Evolutionary conservation across 2,888 invertebrate species (phyloP), one percentile per base, ranked within the genome.

Genomic region (Parelbella ahira): DNA sequence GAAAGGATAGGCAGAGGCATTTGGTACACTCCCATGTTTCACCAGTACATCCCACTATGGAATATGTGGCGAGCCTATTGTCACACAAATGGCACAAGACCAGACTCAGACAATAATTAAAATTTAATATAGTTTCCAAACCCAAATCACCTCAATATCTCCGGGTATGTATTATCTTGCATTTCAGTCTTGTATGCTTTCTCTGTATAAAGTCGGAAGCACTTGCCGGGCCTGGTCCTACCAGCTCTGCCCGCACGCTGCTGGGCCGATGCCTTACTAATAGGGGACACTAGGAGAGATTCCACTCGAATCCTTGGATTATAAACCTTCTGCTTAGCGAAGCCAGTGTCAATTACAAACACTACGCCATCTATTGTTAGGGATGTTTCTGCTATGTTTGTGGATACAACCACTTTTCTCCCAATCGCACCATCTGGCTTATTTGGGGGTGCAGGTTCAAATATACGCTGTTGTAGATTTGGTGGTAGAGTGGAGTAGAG

Each of bases 321-420:
- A 70, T 96, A 96, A 2, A 96, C 96, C 88, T 99, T 99, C 75
- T 99, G 99, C 68, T 99, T 99, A 0, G 99, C 97, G 83, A 99
- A 99, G 4, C 99, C 99, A 0, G 99, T 99, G 82, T 99, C 99
- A 65, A 99, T 99, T 4, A 99, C 99, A 72, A 98, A 99, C 5
- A 99, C 99, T 1, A 99, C 98, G 30, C 99, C 99, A 63, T 99
- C 99, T 60, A 99, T 99, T 2, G 99, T 99, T 11, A 99, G 81
- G 0, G 99, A 99, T 0, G 99, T 99, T 87, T 99, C 99, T 0
- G 99, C 99, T 54, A 99, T 99, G 72, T 99, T 99, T 0, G 99
- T 99, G 0, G 99, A 98, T 0, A 99, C 97, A 0, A 99, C 99
- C 0, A 98, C 96, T 62, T 91, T 97, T 2, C 97, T 83, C 0